Evolutionary conservation across 2,113 vertebrate genomes (phyloP), one percentile per base, ranked within the genome.

Genomic region (Sceloporus undulatus): DNA sequence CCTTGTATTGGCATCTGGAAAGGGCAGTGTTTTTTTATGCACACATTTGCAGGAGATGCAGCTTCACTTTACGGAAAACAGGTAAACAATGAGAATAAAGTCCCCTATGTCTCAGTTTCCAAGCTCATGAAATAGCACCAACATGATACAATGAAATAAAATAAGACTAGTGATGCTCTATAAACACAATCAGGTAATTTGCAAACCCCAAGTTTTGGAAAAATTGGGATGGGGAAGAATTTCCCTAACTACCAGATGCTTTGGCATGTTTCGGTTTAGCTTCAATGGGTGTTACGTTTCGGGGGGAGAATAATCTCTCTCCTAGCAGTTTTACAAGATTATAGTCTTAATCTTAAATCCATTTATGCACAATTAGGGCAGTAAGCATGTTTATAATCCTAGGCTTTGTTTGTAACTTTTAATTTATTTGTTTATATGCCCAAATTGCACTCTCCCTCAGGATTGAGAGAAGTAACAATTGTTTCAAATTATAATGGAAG

Each of bases 331-430:
- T 84, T 74, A 34, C 52, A 84, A 56, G 52, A 74, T 56, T 74
- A 84, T 73, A 73, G n/a, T 18, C n/a, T 54, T 84, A 84, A 56
- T 74, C 82, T 34, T 54, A 56, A 84, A 73, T 84, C 82, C 82
- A 84, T 42, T 84, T 74, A 84, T 74, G 38, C 68, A 84, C 25
- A 9, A 84, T 84, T 84, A 74, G 79, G 21, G 42, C 59, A 25
- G 27, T 82, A 84, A 84, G 25, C 27, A 54, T 59, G 52, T 27
- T 75, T 16, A 77, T 76, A 85, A 42, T 42, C 38, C 73, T 85
- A 62, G 34, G 18, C 23, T 85, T 62, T 38, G 19, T 42, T 62
- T 42, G 71, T 3, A 77, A 42, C 54, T 18, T 65, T 62, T 29
- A 65, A 62, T 85, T 40, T 40, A 9, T 62, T 76, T 85, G 11